A percentile compares a stretch with the other conserved stretches of the same genome.
These are phyloP conservation scores for Ennomos quercinarius DNA, from an alignment of 2,888 invertebrate species.

Conservation along the genomic window DNA sequence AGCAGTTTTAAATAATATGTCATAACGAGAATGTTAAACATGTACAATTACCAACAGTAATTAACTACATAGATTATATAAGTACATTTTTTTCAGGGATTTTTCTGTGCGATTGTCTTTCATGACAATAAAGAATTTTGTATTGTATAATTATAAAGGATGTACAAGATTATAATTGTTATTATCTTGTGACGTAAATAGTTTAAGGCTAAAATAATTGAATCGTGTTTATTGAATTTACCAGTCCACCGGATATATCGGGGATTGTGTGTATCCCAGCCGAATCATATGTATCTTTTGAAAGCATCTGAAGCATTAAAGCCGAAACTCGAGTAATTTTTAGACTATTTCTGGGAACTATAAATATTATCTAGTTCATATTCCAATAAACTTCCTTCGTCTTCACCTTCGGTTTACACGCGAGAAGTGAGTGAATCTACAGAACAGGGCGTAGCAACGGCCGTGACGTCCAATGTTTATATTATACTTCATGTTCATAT, in stretches of 20 bases:
- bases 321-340: conserved; percentile 70
- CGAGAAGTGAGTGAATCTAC: conserved; percentile 70
- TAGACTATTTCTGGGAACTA: conserved; percentile 72
- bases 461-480: conserved; percentile 73
- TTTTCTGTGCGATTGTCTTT: too few relatives aligned
- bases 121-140: too few relatives aligned
- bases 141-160: too few relatives aligned
- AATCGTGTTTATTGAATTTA: conserved; percentile 46
- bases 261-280: conserved; percentile 40
- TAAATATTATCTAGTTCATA: conserved; percentile 77
- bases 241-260: conserved; percentile 44
- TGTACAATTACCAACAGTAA: too few relatives aligned
- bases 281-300: conserved; percentile 41
- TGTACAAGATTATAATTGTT: too few relatives aligned
- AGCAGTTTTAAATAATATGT: too few relatives aligned
- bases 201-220: conserved; percentile 45
- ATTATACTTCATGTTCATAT: conserved; percentile 68
- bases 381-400: conserved; percentile 76
- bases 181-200: conserved; percentile 29
- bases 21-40: too few relatives aligned
- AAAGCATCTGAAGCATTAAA: conserved; percentile 45
- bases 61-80: too few relatives aligned
- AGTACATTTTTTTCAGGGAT: too few relatives aligned
- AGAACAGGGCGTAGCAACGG: conserved; percentile 67
- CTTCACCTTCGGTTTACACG: conserved; percentile 69